phyloP scores from a whole-genome alignment of 2,113 vertebrate genomes.

The Hypocryptadius cinnamomeus region DNA sequence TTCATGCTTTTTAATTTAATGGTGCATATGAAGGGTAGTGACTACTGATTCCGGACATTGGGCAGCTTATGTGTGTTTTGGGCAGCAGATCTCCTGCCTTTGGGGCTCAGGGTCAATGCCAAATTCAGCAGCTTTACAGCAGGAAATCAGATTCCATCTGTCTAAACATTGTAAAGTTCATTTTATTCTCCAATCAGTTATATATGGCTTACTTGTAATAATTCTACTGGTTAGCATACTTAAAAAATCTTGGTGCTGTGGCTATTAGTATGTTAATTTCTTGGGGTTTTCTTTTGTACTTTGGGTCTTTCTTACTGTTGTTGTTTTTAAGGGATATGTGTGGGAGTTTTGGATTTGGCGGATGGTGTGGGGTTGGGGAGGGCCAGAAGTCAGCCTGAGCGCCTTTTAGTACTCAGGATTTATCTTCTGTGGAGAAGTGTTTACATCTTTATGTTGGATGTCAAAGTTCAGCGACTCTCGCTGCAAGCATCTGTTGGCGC shows the following conservation, averaged over 20 bases:
- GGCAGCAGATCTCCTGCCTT: neutral
- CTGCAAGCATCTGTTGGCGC: constrained; percentile 34
- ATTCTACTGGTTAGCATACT: neutral
- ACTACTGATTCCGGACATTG: fast-evolving
- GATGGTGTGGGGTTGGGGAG: neutral
- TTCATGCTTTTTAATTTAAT: neutral
- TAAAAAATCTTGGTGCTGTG: neutral
- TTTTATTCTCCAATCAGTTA: constrained; percentile 2
- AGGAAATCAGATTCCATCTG: constrained; percentile 10
- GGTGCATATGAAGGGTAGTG: neutral
- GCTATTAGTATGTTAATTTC: neutral
- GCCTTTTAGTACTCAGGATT: neutral
- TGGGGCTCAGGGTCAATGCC: neutral
- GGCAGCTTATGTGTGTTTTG: neutral
- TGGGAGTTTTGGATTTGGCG: neutral
- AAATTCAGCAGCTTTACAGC: neutral
- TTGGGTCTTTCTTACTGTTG: neutral
- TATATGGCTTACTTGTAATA: constrained; percentile 5
- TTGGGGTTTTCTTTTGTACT: fast-evolving
- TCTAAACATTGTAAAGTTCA: constrained; percentile 8
- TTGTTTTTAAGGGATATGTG: neutral
- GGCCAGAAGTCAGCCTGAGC: neutral
- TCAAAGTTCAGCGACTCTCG: neutral
- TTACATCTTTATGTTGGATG: constrained; percentile 22
- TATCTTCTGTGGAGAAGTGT: constrained; percentile 26